Conservation (phyloP, 2,113 vertebrate genomes). For the Phrynocephalus versicolor region DNA sequence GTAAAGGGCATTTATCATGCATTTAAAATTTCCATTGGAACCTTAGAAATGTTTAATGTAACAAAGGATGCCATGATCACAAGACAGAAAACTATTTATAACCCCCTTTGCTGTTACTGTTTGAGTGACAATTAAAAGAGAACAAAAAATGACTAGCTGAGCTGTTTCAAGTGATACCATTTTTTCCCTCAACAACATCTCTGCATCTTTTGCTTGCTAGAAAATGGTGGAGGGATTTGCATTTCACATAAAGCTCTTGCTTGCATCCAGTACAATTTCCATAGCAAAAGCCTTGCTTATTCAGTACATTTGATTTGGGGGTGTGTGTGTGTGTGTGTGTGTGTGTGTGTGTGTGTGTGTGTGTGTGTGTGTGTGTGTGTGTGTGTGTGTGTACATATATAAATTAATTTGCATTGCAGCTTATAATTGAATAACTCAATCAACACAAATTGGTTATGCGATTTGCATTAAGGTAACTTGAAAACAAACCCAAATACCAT, state of each 20-base stretch:
- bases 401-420: not conserved
- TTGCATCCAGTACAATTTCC: not conserved
- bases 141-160: not conserved
- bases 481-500: not conserved
- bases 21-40: constrained; percentile 41
- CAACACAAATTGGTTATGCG: not conserved
- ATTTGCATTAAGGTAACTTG: not conserved
- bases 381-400: not conserved
- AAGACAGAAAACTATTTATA: constrained; percentile 15
- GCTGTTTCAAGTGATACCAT: too few relatives aligned
- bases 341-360: not conserved
- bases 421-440: constrained; percentile 1
- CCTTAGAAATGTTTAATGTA: constrained; percentile 50
- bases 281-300: not conserved
- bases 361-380: not conserved
- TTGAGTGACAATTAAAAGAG: not conserved
- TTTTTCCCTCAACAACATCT: not conserved
- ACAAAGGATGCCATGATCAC: constrained; percentile 32
- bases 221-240: not conserved
- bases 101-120: constrained; percentile 16
- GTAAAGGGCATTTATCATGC: constrained; percentile 48
- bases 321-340: not conserved
- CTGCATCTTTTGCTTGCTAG: not conserved
- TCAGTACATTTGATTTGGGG: not conserved
- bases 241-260: not conserved